Evolutionary conservation across 2,888 invertebrate genomes (phyloP).

Genomic region (Pocota personata): DNA sequence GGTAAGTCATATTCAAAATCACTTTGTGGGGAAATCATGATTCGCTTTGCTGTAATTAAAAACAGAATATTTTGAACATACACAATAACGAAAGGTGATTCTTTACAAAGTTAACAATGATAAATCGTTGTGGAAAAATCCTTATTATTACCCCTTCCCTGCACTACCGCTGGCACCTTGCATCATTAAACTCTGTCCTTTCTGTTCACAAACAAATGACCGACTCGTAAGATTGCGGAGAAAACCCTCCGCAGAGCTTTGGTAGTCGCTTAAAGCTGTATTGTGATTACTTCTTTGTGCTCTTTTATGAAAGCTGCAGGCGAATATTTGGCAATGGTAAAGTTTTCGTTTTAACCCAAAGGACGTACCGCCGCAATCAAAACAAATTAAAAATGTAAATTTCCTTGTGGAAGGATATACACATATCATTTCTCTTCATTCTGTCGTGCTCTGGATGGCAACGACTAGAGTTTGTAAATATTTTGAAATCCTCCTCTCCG

Average conservation of each 20-base stretch:
- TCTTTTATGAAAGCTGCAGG: not conserved
- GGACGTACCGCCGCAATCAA: conserved; percentile 3
- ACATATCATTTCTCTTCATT: conserved; percentile 20
- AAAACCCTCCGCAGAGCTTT: conserved; percentile 8
- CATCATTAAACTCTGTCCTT: too few species aligned
- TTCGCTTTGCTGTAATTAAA: not conserved
- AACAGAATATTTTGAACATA: not conserved
- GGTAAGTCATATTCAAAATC: conserved; percentile 19
- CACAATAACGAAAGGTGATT: not conserved
- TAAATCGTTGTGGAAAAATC: conserved; percentile 6
- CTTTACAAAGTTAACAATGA: conserved; percentile 19
- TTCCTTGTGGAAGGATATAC: not conserved
- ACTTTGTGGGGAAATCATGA: not conserved
- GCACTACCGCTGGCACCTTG: not conserved
- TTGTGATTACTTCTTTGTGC: not conserved
- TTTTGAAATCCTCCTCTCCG: not conserved
- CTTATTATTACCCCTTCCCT: not conserved
- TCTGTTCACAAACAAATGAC: conserved; percentile 27
- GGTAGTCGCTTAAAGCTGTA: conserved; percentile 16
- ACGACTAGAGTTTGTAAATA: not conserved
- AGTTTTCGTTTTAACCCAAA: conserved; percentile 16
- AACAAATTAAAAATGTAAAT: not conserved
- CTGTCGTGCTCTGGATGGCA: not conserved
- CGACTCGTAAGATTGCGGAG: conserved; percentile 10
- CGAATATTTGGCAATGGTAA: not conserved